Percentiles rank a stretch among this genome's conserved stretches.
Conservation (phyloP, 1,140 invertebrate species). For the Prorops nasuta region DNA sequence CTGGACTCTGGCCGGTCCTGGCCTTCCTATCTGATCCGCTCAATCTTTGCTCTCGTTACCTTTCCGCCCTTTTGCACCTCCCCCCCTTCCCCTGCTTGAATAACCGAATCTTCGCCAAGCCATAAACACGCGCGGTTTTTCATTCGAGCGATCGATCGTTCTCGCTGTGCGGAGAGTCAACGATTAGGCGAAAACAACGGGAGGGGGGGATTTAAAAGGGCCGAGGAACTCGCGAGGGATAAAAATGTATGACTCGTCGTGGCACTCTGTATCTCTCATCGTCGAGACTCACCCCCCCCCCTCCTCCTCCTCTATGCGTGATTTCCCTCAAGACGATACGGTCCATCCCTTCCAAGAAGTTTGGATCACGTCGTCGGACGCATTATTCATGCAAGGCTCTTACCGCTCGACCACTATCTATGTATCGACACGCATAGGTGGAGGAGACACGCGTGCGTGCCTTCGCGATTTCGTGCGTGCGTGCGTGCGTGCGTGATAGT, state of each 20-base stretch:
- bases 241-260: constrained; percentile 4
- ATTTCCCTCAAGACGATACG: not conserved
- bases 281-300: constrained; percentile 3
- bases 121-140: constrained; percentile 13
- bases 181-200: too few relatives aligned
- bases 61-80: constrained; percentile 7
- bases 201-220: too few relatives aligned
- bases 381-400: constrained; percentile 44
- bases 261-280: constrained; percentile 6
- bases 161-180: too few relatives aligned
- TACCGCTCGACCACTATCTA: constrained; percentile 11
- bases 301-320: too few relatives aligned
- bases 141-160: too few relatives aligned
- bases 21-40: constrained; percentile 48
- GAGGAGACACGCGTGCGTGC: not conserved
- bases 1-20: constrained; percentile 50
- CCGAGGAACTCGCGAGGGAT: too few relatives aligned
- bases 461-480: too few relatives aligned
- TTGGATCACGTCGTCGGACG: constrained; percentile 29
- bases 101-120: too few relatives aligned
- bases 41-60: constrained; percentile 39
- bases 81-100: constrained; percentile 3
- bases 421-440: constrained; percentile 18
- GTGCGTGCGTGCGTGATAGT: too few relatives aligned
- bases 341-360: constrained; percentile 39